These are phyloP conservation scores for Criorhina ranunculi DNA, from an alignment of 2,888 invertebrate genomes.

Conservation along the genomic window DNA sequence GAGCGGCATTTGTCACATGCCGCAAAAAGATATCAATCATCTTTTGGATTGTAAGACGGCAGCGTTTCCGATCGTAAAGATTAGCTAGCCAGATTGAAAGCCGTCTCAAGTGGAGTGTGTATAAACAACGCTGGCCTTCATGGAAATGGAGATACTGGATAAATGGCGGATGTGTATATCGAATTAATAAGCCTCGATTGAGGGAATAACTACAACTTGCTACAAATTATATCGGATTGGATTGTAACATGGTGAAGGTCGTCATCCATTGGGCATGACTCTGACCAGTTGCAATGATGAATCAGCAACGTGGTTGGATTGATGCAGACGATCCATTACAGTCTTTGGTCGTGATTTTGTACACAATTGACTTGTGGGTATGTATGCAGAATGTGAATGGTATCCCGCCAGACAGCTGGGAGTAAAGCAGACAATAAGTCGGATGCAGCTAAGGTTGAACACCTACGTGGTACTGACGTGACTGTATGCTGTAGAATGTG, in stretches of 20 bases:
- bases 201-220: constrained; percentile 18
- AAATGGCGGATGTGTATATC: constrained; percentile 35
- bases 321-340: constrained; percentile 13
- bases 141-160: constrained; percentile 2
- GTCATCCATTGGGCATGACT: not conserved
- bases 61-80: constrained; percentile 1
- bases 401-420: constrained; percentile 1
- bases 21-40: constrained; percentile 58
- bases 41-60: constrained; percentile 2
- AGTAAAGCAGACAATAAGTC: no score
- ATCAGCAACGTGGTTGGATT: not conserved
- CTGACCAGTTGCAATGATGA: not conserved
- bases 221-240: constrained; percentile 31
- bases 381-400: constrained; percentile 1
- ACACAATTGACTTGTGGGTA: constrained; percentile 22
- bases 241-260: constrained; percentile 12
- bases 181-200: constrained; percentile 36
- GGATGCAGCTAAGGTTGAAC: no score
- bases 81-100: constrained; percentile 42
- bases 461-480: no score
- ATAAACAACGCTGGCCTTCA: constrained; percentile 49
- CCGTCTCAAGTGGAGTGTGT: constrained; percentile 22
- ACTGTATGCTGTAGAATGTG: no score
- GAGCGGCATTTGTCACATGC: constrained; percentile 52
- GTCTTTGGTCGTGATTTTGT: constrained; percentile 7